Percentiles rank a stretch among this genome's conserved stretches.
These are phyloP conservation scores for Galerucella nymphaeae DNA, from an alignment of 2,888 invertebrate species.

Conservation along the genomic window DNA sequence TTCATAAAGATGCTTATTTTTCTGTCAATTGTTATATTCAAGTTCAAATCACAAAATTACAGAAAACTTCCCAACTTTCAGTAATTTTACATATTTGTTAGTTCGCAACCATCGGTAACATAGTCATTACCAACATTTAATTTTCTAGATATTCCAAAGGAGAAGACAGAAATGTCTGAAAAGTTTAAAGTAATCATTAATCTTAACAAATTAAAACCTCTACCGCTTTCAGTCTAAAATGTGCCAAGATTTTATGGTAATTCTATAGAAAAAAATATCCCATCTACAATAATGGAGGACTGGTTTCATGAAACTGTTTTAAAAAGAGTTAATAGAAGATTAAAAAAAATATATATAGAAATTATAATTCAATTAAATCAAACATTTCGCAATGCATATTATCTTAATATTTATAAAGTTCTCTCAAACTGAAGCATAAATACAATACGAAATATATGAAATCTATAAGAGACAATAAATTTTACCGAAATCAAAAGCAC, in stretches of 20 bases:
- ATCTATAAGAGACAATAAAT: constrained; percentile 1
- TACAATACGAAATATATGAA: neutral
- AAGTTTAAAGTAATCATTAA: constrained; percentile 10
- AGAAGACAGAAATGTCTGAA: constrained; percentile 13
- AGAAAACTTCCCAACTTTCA: neutral
- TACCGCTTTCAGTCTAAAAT: neutral
- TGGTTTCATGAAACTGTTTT: neutral
- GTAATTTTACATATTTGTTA: constrained; percentile 4
- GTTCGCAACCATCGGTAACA: neutral
- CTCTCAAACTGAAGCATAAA: neutral
- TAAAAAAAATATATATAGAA: no score
- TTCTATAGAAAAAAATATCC: constrained; percentile 7
- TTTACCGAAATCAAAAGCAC: constrained; percentile 1
- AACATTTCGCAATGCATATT: no score
- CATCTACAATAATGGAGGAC: neutral
- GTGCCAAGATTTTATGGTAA: constrained; percentile 8
- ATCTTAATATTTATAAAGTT: no score
- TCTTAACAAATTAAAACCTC: constrained; percentile 15
- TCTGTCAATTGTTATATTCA: neutral
- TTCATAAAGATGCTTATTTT: neutral
- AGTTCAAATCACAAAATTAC: neutral
- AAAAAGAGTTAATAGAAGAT: neutral
- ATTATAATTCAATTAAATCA: no score
- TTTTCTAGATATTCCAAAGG: constrained; percentile 3
- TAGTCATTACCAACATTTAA: constrained; percentile 9